Evolutionary conservation across 2,888 invertebrate species (phyloP), one percentile per base, ranked within the genome.

Genomic region (Gastracanthus pulcherrimus): DNA sequence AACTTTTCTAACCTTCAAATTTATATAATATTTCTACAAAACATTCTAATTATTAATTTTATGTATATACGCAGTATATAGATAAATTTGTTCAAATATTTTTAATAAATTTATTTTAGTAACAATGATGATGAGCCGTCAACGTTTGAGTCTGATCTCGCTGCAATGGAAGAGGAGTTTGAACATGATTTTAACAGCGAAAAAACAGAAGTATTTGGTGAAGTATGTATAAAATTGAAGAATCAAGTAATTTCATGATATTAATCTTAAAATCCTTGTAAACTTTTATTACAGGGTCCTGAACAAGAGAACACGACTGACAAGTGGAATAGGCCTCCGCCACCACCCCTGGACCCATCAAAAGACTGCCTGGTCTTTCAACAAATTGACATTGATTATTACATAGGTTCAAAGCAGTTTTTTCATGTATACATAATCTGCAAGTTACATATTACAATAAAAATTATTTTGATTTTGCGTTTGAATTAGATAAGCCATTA

Each of bases 371-470:
- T 99, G 45, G 92, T 95, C 48, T 99, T 99, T 92, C 99, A 99
- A 92, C 98, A 99, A 92, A 93, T 99, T 74, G 98, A 99, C 90
- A 94, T 99, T 83, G 99, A 99, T 90, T 95, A 97, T 92, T 98
- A 98, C 89, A 94, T 95, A 89, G 94, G 94, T n/a, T 93, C 85
- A 76, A 31, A 55, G n/a, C 41, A 23, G 34, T 51, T 2, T 51
- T 70, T 7, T 38, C 13, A 38, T 34, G 29, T 19, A 23, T 41
- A 26, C n/a, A 64, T 23, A 16, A 58, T 41, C 19, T 31, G 16
- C 55, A 36, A 29, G 19, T n/a, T n/a, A n/a, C n/a, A n/a, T 3
- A 19, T 69, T 45, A 11, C n/a, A 23, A 66, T 67, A 2, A 26
- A 41, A 23, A 16, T 64, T 41, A 31, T 13, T 6, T 67, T 23